A percentile compares a stretch with the other conserved stretches of the same genome.
phyloP scores from a whole-genome alignment of 2,888 invertebrate species.

The Platerodrilus igneus region DNA sequence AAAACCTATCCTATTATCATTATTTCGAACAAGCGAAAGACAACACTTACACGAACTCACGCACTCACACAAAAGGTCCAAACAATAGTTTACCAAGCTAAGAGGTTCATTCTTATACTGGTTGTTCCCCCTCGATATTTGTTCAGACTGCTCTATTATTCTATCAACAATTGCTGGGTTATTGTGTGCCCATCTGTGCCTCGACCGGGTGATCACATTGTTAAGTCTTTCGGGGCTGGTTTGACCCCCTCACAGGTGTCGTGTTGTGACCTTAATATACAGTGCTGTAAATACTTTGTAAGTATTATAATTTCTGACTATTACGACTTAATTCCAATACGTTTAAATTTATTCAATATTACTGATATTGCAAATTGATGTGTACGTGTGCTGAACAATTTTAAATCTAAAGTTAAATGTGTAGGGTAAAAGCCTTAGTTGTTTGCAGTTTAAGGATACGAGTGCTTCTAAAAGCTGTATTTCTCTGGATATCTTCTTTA shows the following conservation, averaged over 20 bases:
- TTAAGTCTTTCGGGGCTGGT: slow-evolving; percentile 18
- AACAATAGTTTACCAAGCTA: slow-evolving; percentile 37
- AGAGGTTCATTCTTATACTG: slow-evolving; percentile 35
- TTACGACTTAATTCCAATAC: no score
- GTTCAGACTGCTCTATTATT: slow-evolving; percentile 46
- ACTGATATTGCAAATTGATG: no score
- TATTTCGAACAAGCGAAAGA: slow-evolving; percentile 35
- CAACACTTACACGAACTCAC: slow-evolving; percentile 35
- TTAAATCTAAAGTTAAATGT: no score
- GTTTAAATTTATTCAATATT: no score
- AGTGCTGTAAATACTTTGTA: no score
- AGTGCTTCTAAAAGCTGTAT: no score
- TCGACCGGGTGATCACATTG: slow-evolving; percentile 20
- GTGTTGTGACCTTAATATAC: no score
- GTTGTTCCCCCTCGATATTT: slow-evolving; percentile 40
- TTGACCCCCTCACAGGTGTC: slow-evolving; percentile 32
- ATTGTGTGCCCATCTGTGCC: slow-evolving; percentile 47
- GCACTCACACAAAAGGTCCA: slow-evolving; percentile 27
- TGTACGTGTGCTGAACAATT: no score
- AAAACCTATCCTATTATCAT: slow-evolving; percentile 41
- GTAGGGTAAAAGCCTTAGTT: no score
- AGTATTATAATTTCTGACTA: no score
- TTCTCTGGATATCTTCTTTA: no score
- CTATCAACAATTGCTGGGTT: slow-evolving; percentile 43
- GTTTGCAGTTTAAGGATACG: no score